Percentiles rank a stretch among this genome's conserved stretches.
These are phyloP conservation scores for Sicus ferrugineus DNA, from an alignment of 2,888 invertebrate species.

Conservation along the genomic window DNA sequence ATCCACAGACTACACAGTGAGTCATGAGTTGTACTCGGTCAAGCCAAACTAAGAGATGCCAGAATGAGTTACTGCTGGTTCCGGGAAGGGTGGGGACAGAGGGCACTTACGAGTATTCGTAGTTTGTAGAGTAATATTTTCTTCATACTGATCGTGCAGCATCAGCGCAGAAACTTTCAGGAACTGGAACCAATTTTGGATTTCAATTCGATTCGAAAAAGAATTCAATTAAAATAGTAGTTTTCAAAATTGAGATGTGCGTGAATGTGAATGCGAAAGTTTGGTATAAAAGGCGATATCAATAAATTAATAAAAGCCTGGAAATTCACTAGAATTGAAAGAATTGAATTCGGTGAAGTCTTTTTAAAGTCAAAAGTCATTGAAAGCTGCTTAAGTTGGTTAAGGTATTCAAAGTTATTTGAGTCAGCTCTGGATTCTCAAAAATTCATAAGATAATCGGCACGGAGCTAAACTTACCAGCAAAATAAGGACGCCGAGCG, in stretches of 20 bases:
- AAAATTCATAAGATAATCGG: neutral
- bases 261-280: no score
- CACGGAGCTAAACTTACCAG: conserved; percentile 73
- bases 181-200: conserved; percentile 45
- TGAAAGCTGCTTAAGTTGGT: no score
- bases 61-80: neutral
- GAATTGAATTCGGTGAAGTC: neutral
- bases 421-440: no score
- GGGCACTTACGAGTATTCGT: conserved; percentile 8
- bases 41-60: neutral
- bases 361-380: no score
- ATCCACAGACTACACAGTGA: neutral
- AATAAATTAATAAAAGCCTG: neutral
- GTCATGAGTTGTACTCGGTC: neutral
- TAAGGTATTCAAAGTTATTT: no score
- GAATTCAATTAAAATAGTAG: neutral
- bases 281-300: neutral
- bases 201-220: conserved; percentile 20
- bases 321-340: neutral
- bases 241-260: conserved; percentile 13
- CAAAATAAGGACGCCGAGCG: conserved; percentile 76
- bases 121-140: conserved; percentile 41
- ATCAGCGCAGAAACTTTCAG: conserved; percentile 52
- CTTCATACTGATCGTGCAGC: conserved; percentile 56
- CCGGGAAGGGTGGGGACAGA: neutral